Conservation (phyloP, 2,113 vertebrate species). For the Tragulus kanchil region DNA sequence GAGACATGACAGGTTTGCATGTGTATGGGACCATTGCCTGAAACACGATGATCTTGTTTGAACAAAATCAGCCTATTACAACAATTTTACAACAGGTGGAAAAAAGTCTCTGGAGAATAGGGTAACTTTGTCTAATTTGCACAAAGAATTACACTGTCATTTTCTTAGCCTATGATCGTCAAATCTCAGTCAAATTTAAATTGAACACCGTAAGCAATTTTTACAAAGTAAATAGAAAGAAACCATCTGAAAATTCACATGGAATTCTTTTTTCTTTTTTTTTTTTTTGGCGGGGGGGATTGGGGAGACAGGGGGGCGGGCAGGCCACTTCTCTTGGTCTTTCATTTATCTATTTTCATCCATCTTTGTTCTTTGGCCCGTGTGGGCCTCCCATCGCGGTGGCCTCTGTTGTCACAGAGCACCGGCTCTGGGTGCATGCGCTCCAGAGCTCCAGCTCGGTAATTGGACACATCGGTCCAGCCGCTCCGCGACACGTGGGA, state of each 20-base stretch:
- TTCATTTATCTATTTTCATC: too few species aligned
- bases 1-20: too few species aligned
- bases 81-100: background rate
- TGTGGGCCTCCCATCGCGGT: too few species aligned
- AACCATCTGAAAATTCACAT: background rate
- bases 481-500: too few species aligned
- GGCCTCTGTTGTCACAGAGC: too few species aligned
- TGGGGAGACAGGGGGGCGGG: too few species aligned
- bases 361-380: too few species aligned
- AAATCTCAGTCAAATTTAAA: background rate
- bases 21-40: background rate
- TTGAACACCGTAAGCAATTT: background rate
- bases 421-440: too few species aligned
- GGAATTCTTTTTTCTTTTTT: background rate
- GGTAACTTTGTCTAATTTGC: background rate
- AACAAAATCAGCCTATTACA: background rate
- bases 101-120: background rate
- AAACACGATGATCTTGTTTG: background rate
- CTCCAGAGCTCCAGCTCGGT: too few species aligned
- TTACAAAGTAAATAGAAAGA: conserved; percentile 9
- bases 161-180: background rate
- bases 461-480: too few species aligned
- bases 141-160: background rate
- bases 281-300: too few species aligned
- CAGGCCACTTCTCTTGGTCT: too few species aligned